A percentile compares a stretch with the other conserved stretches of the same genome.
These are phyloP conservation scores for Platalea minor DNA, from an alignment of 2,797 vertebrate genomes.

Conservation along the genomic window DNA sequence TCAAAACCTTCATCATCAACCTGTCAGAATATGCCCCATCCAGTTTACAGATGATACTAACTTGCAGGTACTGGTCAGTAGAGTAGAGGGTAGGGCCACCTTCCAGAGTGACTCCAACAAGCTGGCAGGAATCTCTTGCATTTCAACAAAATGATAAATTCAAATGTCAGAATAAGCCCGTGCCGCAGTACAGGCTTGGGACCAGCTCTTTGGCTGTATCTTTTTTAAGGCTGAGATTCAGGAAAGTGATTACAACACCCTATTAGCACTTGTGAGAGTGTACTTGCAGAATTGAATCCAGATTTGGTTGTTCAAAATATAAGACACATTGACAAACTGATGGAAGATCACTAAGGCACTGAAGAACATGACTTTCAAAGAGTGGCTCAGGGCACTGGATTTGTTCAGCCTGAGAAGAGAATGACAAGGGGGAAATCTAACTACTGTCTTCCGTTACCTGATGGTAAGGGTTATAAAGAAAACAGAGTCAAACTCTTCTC, in stretches of 20 bases:
- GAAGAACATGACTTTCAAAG: background rate
- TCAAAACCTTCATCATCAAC: background rate
- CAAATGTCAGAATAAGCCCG: background rate
- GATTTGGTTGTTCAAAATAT: background rate
- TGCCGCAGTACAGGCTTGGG: background rate
- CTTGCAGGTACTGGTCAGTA: background rate
- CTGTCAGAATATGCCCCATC: background rate
- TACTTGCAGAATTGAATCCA: background rate
- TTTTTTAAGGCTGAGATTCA: background rate
- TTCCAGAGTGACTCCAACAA: background rate
- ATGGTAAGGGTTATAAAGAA: background rate
- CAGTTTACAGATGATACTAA: background rate
- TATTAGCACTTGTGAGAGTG: background rate
- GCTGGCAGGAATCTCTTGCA: background rate
- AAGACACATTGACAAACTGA: background rate
- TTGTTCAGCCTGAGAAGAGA: background rate
- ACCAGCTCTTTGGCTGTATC: background rate
- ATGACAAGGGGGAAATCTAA: background rate
- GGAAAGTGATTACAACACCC: background rate
- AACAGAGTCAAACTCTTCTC: background rate
- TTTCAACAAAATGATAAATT: background rate
- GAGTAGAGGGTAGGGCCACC: background rate
- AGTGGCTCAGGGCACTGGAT: background rate
- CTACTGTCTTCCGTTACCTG: background rate
- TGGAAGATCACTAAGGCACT: background rate